Conservation (phyloP, 1,140 invertebrate species). For the Anastrepha ludens region DNA sequence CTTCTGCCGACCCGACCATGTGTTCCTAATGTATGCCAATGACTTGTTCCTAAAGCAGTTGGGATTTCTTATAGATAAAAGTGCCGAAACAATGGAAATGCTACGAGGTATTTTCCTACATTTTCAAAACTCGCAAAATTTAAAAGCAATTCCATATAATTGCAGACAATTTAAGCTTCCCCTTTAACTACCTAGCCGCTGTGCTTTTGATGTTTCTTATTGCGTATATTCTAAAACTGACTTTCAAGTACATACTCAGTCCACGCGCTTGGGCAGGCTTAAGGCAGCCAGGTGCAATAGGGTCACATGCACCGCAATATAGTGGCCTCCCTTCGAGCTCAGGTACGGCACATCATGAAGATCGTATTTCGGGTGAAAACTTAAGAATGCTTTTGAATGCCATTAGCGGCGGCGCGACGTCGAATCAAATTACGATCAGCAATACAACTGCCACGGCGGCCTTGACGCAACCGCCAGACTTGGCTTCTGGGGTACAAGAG, state of each 20-base stretch:
- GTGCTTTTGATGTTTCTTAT: slow-evolving; percentile 61
- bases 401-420: slow-evolving; percentile 55
- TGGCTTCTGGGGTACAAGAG: slow-evolving; percentile 67
- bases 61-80: slow-evolving; percentile 63
- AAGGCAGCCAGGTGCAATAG: slow-evolving; percentile 7
- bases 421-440: slow-evolving; percentile 26
- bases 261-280: slow-evolving; percentile 64
- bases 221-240: slow-evolving; percentile 64
- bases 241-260: slow-evolving; percentile 68
- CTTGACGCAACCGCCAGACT: slow-evolving; percentile 44
- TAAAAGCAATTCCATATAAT: background rate
- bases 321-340: background rate
- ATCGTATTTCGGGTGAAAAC: slow-evolving; percentile 69
- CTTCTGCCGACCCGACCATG: slow-evolving; percentile 66
- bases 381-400: slow-evolving; percentile 67
- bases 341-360: slow-evolving; percentile 46
- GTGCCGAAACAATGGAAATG: slow-evolving; percentile 57
- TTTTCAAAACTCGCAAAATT: background rate
- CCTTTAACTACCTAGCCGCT: slow-evolving; percentile 61
- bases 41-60: slow-evolving; percentile 66
- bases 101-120: slow-evolving; percentile 59
- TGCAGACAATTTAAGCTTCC: slow-evolving; percentile 62
- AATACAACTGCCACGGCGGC: slow-evolving; percentile 52
- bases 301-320: background rate
- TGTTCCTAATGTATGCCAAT: slow-evolving; percentile 65